These are phyloP conservation scores for Tridacna crocea DNA, from an alignment of 2,888 invertebrate genomes.

Conservation along the genomic window DNA sequence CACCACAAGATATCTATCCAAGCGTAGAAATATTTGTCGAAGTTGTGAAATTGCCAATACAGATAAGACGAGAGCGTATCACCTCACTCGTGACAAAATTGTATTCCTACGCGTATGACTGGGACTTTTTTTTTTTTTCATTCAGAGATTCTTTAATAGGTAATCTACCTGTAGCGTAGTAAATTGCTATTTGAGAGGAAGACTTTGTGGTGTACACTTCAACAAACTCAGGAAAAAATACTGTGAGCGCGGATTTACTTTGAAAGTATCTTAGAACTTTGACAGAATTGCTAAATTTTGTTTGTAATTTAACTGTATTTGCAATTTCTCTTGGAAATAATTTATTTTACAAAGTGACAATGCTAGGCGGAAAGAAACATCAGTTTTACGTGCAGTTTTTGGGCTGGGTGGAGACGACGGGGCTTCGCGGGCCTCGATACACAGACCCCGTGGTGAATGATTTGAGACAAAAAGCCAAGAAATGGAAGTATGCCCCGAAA, in stretches of 20 bases:
- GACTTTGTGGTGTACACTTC: conserved; percentile 20
- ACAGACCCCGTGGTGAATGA: conserved; percentile 93
- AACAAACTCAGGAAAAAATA: not conserved
- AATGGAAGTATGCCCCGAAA: conserved; percentile 93
- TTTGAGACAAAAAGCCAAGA: conserved; percentile 92
- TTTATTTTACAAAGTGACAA: not conserved
- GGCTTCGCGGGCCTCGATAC: conserved; percentile 92
- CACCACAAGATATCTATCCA: conserved; percentile 22
- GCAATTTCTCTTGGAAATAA: not conserved
- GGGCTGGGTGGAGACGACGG: conserved; percentile 97
- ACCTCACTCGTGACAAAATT: conserved; percentile 12
- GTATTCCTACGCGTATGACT: conserved; percentile 45
- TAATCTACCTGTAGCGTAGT: conserved; percentile 21
- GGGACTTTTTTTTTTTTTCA: conserved; percentile 38
- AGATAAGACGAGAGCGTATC: conserved; percentile 14
- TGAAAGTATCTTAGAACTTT: not conserved
- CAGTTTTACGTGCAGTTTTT: conserved; percentile 88
- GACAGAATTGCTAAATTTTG: not conserved
- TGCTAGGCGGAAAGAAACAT: conserved; percentile 73
- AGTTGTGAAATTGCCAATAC: conserved; percentile 28
- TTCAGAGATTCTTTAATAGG: conserved; percentile 35
- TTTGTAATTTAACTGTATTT: not conserved
- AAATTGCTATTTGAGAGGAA: conserved; percentile 51
- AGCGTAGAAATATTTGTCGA: conserved; percentile 30
- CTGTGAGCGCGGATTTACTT: not conserved